A percentile compares a stretch with the other conserved stretches of the same genome.
Conservation (phyloP, 2,888 invertebrate genomes). For the Rosalia funebris region DNA sequence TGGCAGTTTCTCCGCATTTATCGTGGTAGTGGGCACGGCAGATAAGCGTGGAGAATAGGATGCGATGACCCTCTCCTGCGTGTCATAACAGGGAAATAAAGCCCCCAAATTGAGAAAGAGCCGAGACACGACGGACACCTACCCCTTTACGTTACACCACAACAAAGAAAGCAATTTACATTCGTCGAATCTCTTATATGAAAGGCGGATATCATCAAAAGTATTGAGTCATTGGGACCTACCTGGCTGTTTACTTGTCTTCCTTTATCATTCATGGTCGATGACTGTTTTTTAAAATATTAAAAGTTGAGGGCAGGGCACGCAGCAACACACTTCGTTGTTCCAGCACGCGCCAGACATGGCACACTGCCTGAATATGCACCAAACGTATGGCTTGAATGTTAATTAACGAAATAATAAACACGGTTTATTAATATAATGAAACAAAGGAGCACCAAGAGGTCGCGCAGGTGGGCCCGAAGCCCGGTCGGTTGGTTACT, state of each 20-base stretch:
- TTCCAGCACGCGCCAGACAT: slow-evolving; percentile 59
- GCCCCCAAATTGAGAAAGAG: no score
- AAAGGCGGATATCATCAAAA: slow-evolving; percentile 39
- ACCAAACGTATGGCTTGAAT: slow-evolving; percentile 41
- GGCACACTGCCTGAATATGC: slow-evolving; percentile 56
- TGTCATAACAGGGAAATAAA: no score
- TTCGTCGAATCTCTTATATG: slow-evolving; percentile 1
- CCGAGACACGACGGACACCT: no score
- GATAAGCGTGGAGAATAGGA: no score
- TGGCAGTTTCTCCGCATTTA: no score
- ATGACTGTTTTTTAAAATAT: slow-evolving; percentile 45
- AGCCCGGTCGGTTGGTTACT: slow-evolving; percentile 34
- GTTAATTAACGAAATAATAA: slow-evolving; percentile 44
- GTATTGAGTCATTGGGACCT: slow-evolving; percentile 46
- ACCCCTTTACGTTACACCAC: no score
- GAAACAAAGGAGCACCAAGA: slow-evolving; percentile 40
- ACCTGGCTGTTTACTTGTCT: slow-evolving; percentile 43
- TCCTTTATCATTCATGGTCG: slow-evolving; percentile 46
- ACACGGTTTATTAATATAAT: slow-evolving; percentile 41
- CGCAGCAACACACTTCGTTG: slow-evolving; percentile 44
- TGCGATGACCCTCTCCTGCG: no score
- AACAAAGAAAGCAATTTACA: no score
- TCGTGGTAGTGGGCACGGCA: no score
- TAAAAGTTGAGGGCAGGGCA: slow-evolving; percentile 51
- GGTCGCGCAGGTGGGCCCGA: slow-evolving; percentile 39